Evolutionary conservation across 2,888 invertebrate species (phyloP), one percentile per base, ranked within the genome.

Genomic region (Latrodectus elegans): DNA sequence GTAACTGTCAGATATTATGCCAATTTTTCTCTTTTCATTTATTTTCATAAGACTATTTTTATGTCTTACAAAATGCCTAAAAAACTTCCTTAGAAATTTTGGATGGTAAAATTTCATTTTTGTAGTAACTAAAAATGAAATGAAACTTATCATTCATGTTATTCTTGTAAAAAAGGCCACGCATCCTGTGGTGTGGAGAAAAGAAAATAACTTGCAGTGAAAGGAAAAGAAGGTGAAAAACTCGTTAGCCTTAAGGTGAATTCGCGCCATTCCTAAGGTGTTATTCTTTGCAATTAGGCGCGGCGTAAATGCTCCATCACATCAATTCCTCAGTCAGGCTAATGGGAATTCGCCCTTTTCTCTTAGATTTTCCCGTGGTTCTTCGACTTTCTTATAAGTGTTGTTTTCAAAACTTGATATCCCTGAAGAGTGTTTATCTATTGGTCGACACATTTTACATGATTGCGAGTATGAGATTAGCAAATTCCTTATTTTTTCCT

Each of bases 221-320:
- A 49, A 26, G 22, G 55, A 67, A 72, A 81, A 73, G 52, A 72
- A 78, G 67, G 78, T 68, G 71, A n/a, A 85, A 85, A 85, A 75
- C 80, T 85, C 75, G 79, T 80, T 80, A 85, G 70, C 74, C 76
- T 52, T 86, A 76, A 76, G 83, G 71, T 76, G 52, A 49, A 72
- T 80, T 80, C 80, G 22, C 64, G 71, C 74, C 71, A 76, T 76
- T 70, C 52, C 22, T 74, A 53, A 70, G 80, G 68, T 85, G 79
- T 80, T 86, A 80, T 80, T 86, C 80, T 71, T 80, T 49, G 85
- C 75, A 86, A 86, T 86, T 86, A 86, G 85, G 80, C 75, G 22
- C 64, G 70, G 78, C 80, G 80, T 71, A 80, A 80, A 86, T 64
- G 75, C 70, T 75, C 76, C 85, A 80, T 86, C 74, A 75, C 75